phyloP scores from a whole-genome alignment of 2,797 vertebrate genomes.

The Dermochelys coriacea region DNA sequence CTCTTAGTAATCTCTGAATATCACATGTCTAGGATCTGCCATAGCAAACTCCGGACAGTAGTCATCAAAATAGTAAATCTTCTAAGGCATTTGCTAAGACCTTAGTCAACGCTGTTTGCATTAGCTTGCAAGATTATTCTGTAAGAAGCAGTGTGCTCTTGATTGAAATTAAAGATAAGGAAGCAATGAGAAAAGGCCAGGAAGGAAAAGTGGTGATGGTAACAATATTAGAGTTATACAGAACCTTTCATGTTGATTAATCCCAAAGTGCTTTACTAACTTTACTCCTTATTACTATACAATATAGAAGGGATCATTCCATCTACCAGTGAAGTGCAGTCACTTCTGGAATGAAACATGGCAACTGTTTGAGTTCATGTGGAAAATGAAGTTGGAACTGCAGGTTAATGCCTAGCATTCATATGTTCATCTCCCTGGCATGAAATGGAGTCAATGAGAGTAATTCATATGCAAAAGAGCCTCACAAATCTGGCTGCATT shows the following conservation, averaged over 20 bases:
- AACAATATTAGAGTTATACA: rapidly evolving
- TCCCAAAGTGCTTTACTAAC: not conserved
- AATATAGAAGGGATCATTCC: not conserved
- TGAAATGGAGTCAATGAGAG: not conserved
- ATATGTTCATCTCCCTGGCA: not conserved
- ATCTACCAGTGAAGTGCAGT: not conserved
- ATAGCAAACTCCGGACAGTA: not conserved
- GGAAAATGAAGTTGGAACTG: not conserved
- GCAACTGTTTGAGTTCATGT: not conserved
- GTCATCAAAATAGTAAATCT: not conserved
- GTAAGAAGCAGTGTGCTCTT: not conserved
- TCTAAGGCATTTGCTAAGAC: not conserved
- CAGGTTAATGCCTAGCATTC: not conserved
- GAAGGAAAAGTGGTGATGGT: not conserved
- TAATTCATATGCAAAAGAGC: not conserved
- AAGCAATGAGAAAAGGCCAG: not conserved
- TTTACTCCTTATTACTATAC: not conserved
- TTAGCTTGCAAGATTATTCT: not conserved
- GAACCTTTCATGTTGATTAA: not conserved
- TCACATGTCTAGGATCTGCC: not conserved
- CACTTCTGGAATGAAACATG: not conserved
- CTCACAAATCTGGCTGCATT: not conserved
- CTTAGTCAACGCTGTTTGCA: not conserved
- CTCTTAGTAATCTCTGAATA: not conserved
- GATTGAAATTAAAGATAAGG: not conserved